Percentiles rank a stretch among this genome's conserved stretches.
phyloP scores from a whole-genome alignment of 1,140 invertebrate species.

The Drosophila repleta region DNA sequence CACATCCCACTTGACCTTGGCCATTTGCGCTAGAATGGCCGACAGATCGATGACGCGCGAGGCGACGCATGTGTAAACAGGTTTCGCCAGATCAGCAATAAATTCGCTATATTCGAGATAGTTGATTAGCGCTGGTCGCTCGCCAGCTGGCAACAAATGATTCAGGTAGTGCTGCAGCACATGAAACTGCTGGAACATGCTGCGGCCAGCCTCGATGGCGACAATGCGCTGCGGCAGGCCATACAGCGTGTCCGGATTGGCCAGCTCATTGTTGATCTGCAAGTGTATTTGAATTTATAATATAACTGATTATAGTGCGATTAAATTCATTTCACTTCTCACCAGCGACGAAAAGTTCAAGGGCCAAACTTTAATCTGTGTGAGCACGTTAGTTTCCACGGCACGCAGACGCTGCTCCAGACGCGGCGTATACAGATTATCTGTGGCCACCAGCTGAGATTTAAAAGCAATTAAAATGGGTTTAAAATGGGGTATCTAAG shows the following conservation, averaged over 20 bases:
- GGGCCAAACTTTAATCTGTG: conserved; percentile 80
- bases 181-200: conserved; percentile 94
- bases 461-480: background rate
- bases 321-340: conserved; percentile 1
- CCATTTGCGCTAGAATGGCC: conserved; percentile 92
- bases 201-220: conserved; percentile 95
- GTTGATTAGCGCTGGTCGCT: conserved; percentile 82
- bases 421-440: conserved; percentile 87
- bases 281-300: background rate
- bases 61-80: conserved; percentile 93
- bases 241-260: conserved; percentile 89
- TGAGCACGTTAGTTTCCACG: conserved; percentile 88
- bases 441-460: conserved; percentile 83
- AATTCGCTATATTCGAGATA: conserved; percentile 84
- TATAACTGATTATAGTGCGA: background rate
- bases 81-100: conserved; percentile 89
- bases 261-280: conserved; percentile 86
- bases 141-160: conserved; percentile 86
- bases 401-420: conserved; percentile 90
- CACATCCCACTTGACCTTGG: conserved; percentile 97
- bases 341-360: conserved; percentile 81
- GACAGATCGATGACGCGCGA: conserved; percentile 92
- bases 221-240: conserved; percentile 94
- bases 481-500: background rate
- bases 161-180: conserved; percentile 92